These are phyloP conservation scores for Fregata magnificens DNA, from an alignment of 2,113 vertebrate species.

Conservation along the genomic window DNA sequence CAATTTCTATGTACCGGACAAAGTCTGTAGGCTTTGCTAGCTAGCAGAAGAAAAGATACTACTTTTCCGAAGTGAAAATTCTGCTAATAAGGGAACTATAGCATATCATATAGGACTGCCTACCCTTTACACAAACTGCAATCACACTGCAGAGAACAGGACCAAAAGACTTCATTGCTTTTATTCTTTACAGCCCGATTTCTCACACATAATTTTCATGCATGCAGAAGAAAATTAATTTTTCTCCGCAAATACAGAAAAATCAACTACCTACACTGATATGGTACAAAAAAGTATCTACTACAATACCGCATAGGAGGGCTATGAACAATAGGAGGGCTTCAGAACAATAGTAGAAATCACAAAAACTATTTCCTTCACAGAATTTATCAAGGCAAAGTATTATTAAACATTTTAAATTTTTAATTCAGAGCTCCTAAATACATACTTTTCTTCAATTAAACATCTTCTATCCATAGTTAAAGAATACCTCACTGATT, in stretches of 20 bases:
- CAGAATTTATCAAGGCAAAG: background rate
- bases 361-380: background rate
- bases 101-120: background rate
- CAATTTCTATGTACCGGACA: fast-evolving
- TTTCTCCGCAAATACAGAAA: background rate
- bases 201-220: background rate
- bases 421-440: background rate
- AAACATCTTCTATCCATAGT: background rate
- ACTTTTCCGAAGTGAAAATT: background rate
- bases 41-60: background rate
- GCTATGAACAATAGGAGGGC: background rate
- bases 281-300: background rate
- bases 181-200: background rate
- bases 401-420: background rate
- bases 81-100: background rate
- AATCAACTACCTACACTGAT: background rate
- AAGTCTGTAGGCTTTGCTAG: background rate
- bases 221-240: background rate
- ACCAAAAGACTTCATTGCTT: background rate
- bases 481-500: background rate
- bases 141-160: background rate
- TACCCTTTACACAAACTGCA: background rate
- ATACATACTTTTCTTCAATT: background rate
- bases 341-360: background rate
- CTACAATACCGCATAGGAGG: background rate